phyloP scores from a whole-genome alignment of 2,113 vertebrate species.

The Nanorana parkeri region DNA sequence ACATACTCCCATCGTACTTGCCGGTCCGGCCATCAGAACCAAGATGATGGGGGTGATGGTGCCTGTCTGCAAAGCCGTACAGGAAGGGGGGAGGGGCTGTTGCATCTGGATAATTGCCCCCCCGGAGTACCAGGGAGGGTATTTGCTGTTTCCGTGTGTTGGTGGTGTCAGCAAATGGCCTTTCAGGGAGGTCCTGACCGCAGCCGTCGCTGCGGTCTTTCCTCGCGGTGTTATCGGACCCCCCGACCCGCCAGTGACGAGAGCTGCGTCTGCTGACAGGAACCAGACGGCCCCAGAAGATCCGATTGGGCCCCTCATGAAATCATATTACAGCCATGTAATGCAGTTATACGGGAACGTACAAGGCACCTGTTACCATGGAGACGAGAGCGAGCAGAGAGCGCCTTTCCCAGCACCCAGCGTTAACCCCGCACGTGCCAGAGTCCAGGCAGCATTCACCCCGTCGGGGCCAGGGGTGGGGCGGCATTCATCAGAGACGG shows the following conservation, averaged over 20 bases:
- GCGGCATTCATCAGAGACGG: neutral
- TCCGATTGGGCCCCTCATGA: constrained; percentile 32
- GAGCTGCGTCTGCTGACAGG: constrained; percentile 9
- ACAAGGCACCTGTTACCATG: constrained; percentile 38
- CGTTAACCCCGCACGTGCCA: neutral
- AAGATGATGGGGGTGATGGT: no score
- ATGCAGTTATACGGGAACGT: constrained; percentile 22
- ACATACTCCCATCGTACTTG: no score
- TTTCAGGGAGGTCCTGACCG: neutral
- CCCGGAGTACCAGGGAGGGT: no score
- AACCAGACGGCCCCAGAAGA: constrained; percentile 41
- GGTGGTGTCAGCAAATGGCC: neutral
- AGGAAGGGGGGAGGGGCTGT: no score
- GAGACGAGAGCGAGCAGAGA: neutral
- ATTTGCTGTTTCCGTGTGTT: no score
- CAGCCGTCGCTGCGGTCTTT: neutral
- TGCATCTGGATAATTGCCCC: no score
- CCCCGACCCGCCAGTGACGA: neutral
- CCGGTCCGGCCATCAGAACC: no score
- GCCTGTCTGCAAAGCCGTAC: no score
- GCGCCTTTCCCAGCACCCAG: neutral
- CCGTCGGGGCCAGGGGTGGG: neutral
- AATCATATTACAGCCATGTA: constrained; percentile 47
- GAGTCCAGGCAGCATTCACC: neutral
- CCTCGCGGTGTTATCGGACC: neutral